A percentile compares a stretch with the other conserved stretches of the same genome.
Evolutionary conservation across 2,113 vertebrate genomes (phyloP).

Genomic region (Oncorhynchus clarkii): DNA sequence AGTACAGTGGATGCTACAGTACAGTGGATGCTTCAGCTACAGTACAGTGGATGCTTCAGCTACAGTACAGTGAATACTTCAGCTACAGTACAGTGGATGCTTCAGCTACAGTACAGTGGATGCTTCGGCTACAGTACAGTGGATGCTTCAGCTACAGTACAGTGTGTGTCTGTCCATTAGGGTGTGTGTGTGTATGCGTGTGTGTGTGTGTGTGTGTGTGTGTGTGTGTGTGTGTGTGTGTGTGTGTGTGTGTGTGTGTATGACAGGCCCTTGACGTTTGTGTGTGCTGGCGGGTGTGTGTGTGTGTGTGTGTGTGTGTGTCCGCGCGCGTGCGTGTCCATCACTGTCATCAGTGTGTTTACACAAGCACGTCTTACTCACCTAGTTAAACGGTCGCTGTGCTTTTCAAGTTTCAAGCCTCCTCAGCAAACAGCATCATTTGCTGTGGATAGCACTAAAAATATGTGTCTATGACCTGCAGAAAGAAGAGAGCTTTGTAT

Average conservation of each 20-base stretch:
- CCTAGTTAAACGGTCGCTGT: not conserved
- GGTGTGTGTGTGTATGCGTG: not conserved
- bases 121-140: not conserved
- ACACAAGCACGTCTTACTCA: not conserved
- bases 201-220: not conserved
- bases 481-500: not conserved
- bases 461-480: not conserved
- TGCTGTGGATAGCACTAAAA: constrained; percentile 5
- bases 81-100: not conserved
- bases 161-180: not conserved
- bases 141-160: not conserved
- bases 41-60: not conserved
- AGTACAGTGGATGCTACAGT: not conserved
- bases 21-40: not conserved
- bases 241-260: not conserved
- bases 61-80: not conserved
- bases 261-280: not conserved
- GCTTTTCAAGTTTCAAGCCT: not conserved
- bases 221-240: not conserved
- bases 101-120: not conserved
- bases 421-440: not conserved
- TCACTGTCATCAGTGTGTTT: not conserved
- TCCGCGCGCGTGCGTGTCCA: no score
- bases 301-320: no score
- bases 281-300: no score